Evolutionary conservation across 2,888 invertebrate genomes (phyloP).

Genomic region (Caenorhabditis sp.): DNA sequence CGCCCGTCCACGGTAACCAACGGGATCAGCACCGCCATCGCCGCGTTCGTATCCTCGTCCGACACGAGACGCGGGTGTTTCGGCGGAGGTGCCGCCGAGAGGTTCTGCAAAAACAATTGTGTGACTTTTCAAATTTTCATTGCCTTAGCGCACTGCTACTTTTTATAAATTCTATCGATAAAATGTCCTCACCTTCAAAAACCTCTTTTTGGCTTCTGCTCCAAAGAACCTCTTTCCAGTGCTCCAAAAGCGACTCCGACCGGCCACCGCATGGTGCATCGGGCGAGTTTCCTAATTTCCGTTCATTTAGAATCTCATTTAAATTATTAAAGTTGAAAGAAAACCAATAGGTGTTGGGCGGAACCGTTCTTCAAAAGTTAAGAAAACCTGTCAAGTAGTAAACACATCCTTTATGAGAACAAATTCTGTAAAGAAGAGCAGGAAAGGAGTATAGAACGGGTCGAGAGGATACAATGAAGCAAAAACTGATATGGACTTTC

Average conservation of each 20-base stretch:
- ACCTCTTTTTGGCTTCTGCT: conserved; percentile 14
- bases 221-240: conserved; percentile 18
- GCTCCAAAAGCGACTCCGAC: not conserved
- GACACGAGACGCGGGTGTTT: conserved; percentile 44
- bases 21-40: conserved; percentile 64
- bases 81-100: conserved; percentile 14
- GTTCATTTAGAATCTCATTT: no score
- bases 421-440: not conserved
- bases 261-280: not conserved
- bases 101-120: conserved; percentile 19
- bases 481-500: conserved; percentile 22
- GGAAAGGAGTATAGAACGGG: not conserved
- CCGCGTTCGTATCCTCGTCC: conserved; percentile 29
- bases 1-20: conserved; percentile 53
- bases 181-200: conserved; percentile 24
- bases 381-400: not conserved
- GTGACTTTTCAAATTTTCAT: no score
- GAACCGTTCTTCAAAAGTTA: conserved; percentile 1
- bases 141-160: no score
- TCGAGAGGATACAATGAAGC: not conserved
- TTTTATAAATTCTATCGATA: not conserved
- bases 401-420: conserved; percentile 28
- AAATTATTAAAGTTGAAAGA: not conserved
- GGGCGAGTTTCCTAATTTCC: no score
- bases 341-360: conserved; percentile 16